Base-by-base conservation (phyloP, 2,797 vertebrate species). In the Glossophaga mutica region DNA sequence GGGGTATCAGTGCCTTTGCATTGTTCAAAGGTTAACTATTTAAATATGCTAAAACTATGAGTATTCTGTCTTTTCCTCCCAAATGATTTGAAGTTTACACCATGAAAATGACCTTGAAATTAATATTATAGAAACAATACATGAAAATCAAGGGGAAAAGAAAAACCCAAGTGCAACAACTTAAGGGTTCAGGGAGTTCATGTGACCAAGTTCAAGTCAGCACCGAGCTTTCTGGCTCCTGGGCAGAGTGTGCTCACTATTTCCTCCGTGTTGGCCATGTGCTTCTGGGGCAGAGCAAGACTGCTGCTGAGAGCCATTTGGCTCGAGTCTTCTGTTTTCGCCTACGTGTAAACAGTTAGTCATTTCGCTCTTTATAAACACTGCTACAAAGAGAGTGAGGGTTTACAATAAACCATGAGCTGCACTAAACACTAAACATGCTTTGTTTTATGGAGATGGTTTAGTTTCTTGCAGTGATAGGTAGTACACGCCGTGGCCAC, bases 351-450 rank as follows among this genome's bases (percentile, higher is more conserved):
- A 67, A 86, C 39, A 65, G 6, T 44, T 68, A 39, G 22, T 5
- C 2, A 34, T 79, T 90, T 95, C 42, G 70, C 8, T 85, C n/a
- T 91, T 78, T 71, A 84, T 24, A 76, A 92, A 34, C 32, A n/a
- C 42, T 62, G 70, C 14, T 57, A 42, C 24, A 34, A 86, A 59
- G 39, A 85, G 50, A 57, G 52, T 48, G 52, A 34, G 37, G 70
- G 70, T 59, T 73, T 82, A 62, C 16, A 24, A 39, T 70, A 62
- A 91, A 26, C 19, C 22, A 11, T 9, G 9, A 0, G 26, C 1
- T 79, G 9, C 21, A 52, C 4, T 18, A 68, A 73, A n/a, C 39
- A 70, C 24, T 76, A 52, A 93, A 32, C 52, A 39, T 6, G 6
- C 6, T 26, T 79, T 91, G 44, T n/a, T 91, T 91, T 44, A 37